These are phyloP conservation scores for Dipodomys merriami DNA, from an alignment of 2,113 vertebrate genomes.

Conservation along the genomic window DNA sequence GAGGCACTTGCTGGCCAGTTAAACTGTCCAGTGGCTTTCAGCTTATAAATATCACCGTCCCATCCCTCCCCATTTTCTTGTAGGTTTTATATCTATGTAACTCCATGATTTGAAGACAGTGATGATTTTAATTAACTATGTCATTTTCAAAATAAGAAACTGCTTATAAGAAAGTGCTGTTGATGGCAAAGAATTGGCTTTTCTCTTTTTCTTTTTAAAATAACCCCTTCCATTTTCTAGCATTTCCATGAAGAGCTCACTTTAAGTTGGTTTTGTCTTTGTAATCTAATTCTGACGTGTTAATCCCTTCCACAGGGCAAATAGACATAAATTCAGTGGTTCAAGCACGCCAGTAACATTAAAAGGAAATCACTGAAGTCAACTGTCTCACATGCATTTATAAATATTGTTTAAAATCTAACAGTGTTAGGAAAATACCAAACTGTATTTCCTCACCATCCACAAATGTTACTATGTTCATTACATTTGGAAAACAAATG, in stretches of 20 bases:
- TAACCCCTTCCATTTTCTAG: not conserved
- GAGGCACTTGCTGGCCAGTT: not conserved
- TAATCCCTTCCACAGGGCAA: not conserved
- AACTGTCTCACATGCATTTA: conserved; percentile 21
- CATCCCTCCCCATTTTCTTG: not conserved
- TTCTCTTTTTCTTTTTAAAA: not conserved
- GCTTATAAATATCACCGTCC: not conserved
- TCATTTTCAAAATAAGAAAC: conserved; percentile 4
- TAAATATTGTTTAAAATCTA: conserved; percentile 34
- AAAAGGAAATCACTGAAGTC: conserved; percentile 41
- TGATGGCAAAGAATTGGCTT: not conserved
- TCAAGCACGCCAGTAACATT: not conserved
- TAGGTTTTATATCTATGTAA: not conserved
- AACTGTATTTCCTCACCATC: conserved; percentile 51
- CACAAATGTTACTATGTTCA: conserved; percentile 18
- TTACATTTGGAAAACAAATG: conserved; percentile 54
- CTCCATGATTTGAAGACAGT: conserved; percentile 11
- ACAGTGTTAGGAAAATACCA: conserved; percentile 43
- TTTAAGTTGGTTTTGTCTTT: conserved; percentile 5
- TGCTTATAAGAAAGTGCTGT: not conserved
- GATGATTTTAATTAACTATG: not conserved
- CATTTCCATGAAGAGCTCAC: not conserved
- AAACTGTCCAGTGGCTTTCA: not conserved
- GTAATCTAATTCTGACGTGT: conserved; percentile 27
- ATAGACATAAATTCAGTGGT: conserved; percentile 51